Evolutionary conservation across 2,797 vertebrate genomes (phyloP).

Genomic region (Hoplostethus mediterraneus): DNA sequence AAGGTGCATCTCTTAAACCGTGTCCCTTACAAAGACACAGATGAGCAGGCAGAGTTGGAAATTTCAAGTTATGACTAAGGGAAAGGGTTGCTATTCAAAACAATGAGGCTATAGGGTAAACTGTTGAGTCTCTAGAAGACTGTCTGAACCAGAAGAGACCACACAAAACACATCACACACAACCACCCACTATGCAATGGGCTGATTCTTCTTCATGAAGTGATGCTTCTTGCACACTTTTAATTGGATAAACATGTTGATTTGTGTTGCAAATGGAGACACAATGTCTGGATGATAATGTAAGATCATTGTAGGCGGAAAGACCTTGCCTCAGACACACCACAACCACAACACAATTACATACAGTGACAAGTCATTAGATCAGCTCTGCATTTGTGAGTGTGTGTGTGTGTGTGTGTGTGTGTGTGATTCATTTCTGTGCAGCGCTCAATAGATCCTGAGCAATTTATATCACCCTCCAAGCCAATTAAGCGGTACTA

Average conservation of each 20-base stretch:
- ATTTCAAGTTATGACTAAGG: neutral
- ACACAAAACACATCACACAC: slow-evolving; percentile 3
- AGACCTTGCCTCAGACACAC: slow-evolving; percentile 29
- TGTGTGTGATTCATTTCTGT: slow-evolving; percentile 3
- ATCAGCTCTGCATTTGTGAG: neutral
- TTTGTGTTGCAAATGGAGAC: slow-evolving; percentile 34
- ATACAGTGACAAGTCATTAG: slow-evolving; percentile 52
- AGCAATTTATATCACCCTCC: slow-evolving; percentile 24
- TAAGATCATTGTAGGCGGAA: slow-evolving; percentile 15
- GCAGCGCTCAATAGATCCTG: slow-evolving; percentile 13
- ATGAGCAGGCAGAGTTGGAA: neutral
- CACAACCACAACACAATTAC: slow-evolving; percentile 33
- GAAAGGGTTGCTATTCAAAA: slow-evolving; percentile 1
- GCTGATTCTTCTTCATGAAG: neutral
- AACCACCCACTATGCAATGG: neutral
- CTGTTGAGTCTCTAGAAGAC: neutral
- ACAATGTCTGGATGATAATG: slow-evolving; percentile 21
- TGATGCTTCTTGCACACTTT: neutral
- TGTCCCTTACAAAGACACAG: neutral
- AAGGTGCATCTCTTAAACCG: slow-evolving; percentile 45
- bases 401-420: neutral
- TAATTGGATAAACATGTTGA: slow-evolving; percentile 25
- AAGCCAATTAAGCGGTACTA: slow-evolving; percentile 45
- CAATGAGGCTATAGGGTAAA: neutral
- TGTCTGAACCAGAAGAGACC: neutral